These are phyloP conservation scores for Geotrupes spiniger DNA, from an alignment of 2,888 invertebrate genomes.

Conservation along the genomic window DNA sequence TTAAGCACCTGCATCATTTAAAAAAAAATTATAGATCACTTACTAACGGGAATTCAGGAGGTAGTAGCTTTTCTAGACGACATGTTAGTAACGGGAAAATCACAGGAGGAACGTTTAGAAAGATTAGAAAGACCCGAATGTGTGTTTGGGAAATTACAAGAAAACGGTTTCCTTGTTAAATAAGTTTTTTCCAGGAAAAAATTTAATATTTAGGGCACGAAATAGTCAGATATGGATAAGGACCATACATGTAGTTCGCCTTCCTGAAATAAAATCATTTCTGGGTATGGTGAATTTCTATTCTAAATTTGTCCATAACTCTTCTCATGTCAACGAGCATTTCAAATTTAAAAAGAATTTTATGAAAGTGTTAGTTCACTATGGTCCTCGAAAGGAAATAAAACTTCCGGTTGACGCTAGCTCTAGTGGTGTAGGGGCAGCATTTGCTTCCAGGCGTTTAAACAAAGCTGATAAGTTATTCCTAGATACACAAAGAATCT, in stretches of 20 bases:
- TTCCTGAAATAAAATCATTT: slow-evolving; percentile 21
- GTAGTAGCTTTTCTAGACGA: slow-evolving; percentile 19
- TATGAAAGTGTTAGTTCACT: slow-evolving; percentile 20
- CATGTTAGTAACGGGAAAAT: slow-evolving; percentile 20
- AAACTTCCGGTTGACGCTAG: too few relatives aligned
- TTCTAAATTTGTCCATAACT: slow-evolving; percentile 22
- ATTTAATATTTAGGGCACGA: too few relatives aligned
- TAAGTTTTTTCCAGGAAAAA: too few relatives aligned
- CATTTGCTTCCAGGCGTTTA: too few relatives aligned
- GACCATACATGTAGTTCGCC: slow-evolving; percentile 21
- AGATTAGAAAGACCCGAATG: slow-evolving; percentile 18
- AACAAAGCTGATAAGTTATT: too few relatives aligned
- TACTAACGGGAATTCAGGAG: slow-evolving; percentile 17
- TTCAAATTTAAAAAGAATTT: slow-evolving; percentile 19
- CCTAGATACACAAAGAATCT: too few relatives aligned
- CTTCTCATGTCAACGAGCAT: slow-evolving; percentile 16
- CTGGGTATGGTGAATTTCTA: slow-evolving; percentile 29
- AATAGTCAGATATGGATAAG: slow-evolving; percentile 19
- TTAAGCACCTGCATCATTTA: slow-evolving; percentile 22
- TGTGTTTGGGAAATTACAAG: slow-evolving; percentile 24
- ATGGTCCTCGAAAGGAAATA: too few relatives aligned
- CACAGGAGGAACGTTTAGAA: slow-evolving; percentile 26
- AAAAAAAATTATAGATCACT: slow-evolving; percentile 23
- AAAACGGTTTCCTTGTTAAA: slow-evolving; percentile 22
- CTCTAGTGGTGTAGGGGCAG: slow-evolving; percentile 37